Base-by-base conservation (phyloP, 1,140 invertebrate genomes). In the Cydia pomonella region DNA sequence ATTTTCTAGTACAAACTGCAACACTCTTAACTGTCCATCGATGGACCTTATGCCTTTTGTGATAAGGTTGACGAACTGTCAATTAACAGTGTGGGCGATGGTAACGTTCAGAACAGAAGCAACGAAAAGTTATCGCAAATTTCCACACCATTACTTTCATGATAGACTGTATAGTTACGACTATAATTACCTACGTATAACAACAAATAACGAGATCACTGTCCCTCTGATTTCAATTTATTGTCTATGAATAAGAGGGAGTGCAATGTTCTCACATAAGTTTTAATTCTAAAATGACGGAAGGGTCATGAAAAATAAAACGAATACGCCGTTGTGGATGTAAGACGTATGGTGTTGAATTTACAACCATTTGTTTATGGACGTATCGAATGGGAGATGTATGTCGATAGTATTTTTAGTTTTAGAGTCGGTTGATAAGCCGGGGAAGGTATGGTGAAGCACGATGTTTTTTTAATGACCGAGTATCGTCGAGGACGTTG, bases 51-150 rank as follows among this genome's bases (percentile, higher is more conserved):
- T n/a, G n/a, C n/a, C n/a, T n/a, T n/a, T n/a, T n/a, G n/a, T n/a
- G n/a, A n/a, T n/a, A n/a, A n/a, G n/a, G n/a, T n/a, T n/a, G n/a
- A n/a, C n/a, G n/a, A n/a, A n/a, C n/a, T n/a, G n/a, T n/a, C n/a
- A n/a, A n/a, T n/a, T n/a, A n/a, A n/a, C n/a, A n/a, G n/a, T n/a
- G n/a, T n/a, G n/a, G n/a, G n/a, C n/a, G n/a, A n/a, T n/a, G n/a
- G n/a, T n/a, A n/a, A 12, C 12, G 10, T 13, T 41, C 38, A 3
- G 21, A 23, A 23, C 53, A 59, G 21, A 59, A 59, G 53, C 53
- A 76, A 80, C 83, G 79, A 80, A 80, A 77, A 77, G 47, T 50
- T 79, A 79, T 9, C 13, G 10, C 12, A 12, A 29, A 38, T 38
- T 27, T 69, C 21, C 53, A 59, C 53, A 59, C 53, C 53, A 59